Percentiles rank a stretch among this genome's conserved stretches.
These are phyloP conservation scores for Rana temporaria DNA, from an alignment of 2,113 vertebrate species.

Conservation along the genomic window DNA sequence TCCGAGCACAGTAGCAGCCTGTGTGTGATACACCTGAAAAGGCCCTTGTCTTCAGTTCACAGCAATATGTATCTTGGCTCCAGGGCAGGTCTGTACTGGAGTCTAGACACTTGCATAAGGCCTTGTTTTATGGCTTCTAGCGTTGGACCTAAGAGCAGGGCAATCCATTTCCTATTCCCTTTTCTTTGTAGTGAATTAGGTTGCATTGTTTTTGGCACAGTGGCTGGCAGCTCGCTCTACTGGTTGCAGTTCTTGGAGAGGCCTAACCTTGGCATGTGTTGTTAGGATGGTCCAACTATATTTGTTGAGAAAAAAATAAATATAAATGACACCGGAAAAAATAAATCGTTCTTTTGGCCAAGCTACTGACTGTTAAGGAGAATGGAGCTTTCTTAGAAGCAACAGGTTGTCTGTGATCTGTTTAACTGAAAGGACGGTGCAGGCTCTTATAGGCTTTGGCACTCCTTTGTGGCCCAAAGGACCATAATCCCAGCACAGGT, in stretches of 20 bases:
- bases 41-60: neutral
- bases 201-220: neutral
- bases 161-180: neutral
- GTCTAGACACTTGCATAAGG: neutral
- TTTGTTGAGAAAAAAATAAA: too few species aligned
- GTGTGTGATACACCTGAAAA: constrained; percentile 1
- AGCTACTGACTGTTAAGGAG: neutral
- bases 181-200: neutral
- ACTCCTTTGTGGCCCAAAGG: constrained; percentile 23
- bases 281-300: neutral
- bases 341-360: constrained; percentile 3
- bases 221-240: neutral
- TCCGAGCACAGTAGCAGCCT: neutral
- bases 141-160: neutral
- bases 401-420: constrained; percentile 22
- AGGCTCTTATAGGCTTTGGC: constrained; percentile 13
- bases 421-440: constrained; percentile 42
- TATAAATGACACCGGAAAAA: constrained; percentile 1
- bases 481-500: constrained; percentile 41
- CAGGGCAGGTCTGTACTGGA: neutral
- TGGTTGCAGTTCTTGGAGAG: neutral
- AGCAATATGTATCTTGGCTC: neutral
- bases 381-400: constrained; percentile 11
- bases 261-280: neutral
- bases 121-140: neutral